These are phyloP conservation scores for Hemicentrotus pulcherrimus DNA, from an alignment of 35 echinoderm and acorn worm genomes.

Conservation along the genomic window DNA sequence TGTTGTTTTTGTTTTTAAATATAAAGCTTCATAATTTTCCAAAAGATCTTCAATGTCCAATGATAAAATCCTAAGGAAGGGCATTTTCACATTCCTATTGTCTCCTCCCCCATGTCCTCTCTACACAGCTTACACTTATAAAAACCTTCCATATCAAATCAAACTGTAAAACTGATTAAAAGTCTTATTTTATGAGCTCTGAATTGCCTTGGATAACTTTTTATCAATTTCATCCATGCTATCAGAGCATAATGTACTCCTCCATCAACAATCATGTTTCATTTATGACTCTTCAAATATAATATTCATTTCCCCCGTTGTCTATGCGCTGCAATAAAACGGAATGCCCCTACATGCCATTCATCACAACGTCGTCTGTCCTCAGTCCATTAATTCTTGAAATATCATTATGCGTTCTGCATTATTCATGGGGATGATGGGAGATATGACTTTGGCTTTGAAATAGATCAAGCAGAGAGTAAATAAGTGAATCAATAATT, in stretches of 20 bases:
- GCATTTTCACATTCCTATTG: neutral
- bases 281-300: neutral
- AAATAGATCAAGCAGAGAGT: neutral
- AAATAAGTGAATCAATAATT: slow-evolving; percentile 15
- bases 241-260: neutral
- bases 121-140: neutral
- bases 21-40: neutral
- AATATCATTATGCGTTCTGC: neutral
- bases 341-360: neutral
- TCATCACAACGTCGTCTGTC: neutral
- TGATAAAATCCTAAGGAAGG: too few species aligned
- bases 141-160: neutral
- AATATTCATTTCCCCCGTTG: neutral
- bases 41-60: too few species aligned
- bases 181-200: too few species aligned
- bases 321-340: neutral
- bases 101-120: neutral
- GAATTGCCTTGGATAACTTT: too few species aligned
- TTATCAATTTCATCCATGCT: neutral
- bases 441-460: neutral
- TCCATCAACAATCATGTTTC: neutral
- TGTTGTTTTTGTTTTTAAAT: too few species aligned
- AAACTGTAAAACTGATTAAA: too few species aligned
- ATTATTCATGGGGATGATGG: neutral
- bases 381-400: neutral